Conservation (phyloP, 2,888 invertebrate genomes). For the Philhelius pedissequus region DNA sequence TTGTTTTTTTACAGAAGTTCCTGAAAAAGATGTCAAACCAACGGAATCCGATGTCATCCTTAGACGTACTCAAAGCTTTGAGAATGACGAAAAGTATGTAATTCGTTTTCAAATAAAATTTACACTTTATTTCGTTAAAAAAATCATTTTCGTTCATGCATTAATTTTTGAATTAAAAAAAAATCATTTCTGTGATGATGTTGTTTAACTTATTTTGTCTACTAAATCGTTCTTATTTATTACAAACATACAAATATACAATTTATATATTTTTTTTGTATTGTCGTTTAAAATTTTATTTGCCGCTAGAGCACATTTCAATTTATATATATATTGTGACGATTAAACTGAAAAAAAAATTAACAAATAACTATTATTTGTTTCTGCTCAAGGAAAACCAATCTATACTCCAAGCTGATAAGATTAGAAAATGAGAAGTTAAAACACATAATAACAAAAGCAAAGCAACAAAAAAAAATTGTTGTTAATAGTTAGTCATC, state of each 20-base stretch:
- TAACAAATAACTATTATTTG: neutral
- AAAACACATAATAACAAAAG: neutral
- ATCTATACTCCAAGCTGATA: conserved; percentile 54
- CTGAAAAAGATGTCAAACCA: conserved; percentile 80
- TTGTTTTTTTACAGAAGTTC: conserved; percentile 79
- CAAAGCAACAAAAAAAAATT: neutral
- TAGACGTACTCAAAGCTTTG: conserved; percentile 91
- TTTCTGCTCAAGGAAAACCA: conserved; percentile 56
- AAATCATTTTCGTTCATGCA: conserved; percentile 53
- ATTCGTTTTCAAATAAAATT: neutral
- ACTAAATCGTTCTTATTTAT: conserved; percentile 42
- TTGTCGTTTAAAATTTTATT: conserved; percentile 4
- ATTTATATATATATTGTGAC: conserved; percentile 25
- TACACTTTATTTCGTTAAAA: neutral
- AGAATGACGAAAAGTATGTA: conserved; percentile 93
- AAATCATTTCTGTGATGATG: conserved; percentile 48
- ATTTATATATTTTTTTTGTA: neutral
- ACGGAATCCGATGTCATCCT: conserved; percentile 84
- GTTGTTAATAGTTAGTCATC: conserved; percentile 44
- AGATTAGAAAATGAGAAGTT: conserved; percentile 49
- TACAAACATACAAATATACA: neutral
- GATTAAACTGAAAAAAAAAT: conserved; percentile 9
- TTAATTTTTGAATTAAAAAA: conserved; percentile 52
- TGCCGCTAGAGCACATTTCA: conserved; percentile 59
- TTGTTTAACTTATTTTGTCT: conserved; percentile 51